A percentile compares a stretch with the other conserved stretches of the same genome.
Conservation (phyloP, 1,140 invertebrate species). For the Tetragnatha versicolor region DNA sequence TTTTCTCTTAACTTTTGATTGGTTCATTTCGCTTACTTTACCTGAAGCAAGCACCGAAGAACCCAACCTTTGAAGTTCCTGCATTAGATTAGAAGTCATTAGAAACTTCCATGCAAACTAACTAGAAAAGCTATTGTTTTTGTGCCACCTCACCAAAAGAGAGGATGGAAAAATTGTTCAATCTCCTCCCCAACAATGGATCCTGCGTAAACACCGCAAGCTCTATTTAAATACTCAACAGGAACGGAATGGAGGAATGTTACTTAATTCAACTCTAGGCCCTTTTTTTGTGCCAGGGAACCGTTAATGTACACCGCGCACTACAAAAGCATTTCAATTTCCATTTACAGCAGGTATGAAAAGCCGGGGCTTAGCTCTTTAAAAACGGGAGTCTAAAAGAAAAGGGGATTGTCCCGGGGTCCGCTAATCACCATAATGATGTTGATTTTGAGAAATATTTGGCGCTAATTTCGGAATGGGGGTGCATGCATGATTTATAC, state of each 20-base stretch:
- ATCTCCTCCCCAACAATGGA: too few species aligned
- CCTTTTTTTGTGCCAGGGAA: neutral
- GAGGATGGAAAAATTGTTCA: too few species aligned
- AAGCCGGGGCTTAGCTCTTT: neutral
- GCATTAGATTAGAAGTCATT: too few species aligned
- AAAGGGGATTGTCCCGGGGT: constrained; percentile 24
- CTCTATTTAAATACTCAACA: too few species aligned
- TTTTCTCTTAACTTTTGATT: too few species aligned
- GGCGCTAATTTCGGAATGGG: constrained; percentile 34
- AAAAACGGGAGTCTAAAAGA: neutral
- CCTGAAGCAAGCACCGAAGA: too few species aligned
- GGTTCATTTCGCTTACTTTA: too few species aligned
- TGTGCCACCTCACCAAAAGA: too few species aligned
- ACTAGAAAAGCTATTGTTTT: too few species aligned
- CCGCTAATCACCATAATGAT: constrained; percentile 47
- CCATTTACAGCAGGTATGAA: constrained; percentile 11
- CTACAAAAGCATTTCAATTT: constrained; percentile 33
- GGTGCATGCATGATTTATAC: constrained; percentile 38
- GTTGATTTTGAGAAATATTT: constrained; percentile 48
- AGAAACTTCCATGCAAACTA: too few species aligned
- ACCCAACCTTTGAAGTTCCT: too few species aligned
- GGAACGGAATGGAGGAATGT: neutral
- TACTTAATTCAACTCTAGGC: neutral
- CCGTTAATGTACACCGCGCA: constrained; percentile 8
- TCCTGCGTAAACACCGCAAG: too few species aligned